Evolutionary conservation across 2,113 vertebrate species (phyloP), one percentile per base, ranked within the genome.

Genomic region (Caretta caretta): DNA sequence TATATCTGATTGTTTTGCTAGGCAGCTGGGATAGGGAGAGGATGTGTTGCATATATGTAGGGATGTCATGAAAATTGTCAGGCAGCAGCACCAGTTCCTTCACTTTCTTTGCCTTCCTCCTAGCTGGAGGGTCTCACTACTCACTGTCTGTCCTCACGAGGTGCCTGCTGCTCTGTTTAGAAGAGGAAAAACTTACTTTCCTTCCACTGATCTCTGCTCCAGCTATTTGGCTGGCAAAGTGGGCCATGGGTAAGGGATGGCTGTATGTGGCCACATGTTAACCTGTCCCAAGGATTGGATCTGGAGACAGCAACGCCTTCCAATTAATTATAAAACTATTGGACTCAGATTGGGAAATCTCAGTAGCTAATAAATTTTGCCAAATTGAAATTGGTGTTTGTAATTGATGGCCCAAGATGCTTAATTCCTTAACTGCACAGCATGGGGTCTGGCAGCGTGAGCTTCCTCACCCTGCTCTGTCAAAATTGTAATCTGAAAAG

Each of bases 291-390:
- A 50, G 35, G 14, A 65, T 8, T 69, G 50, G 65, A 24, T 81
- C 27, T 87, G 46, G 80, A 54, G 81, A 57, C 56, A 35, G n/a
- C 6, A 19, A 9, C 8, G 50, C n/a, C 75, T 95, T 22, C 38
- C 78, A 20, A 10, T 1, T 51, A 7, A 62, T 2, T 11, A 1
- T 53, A 49, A 84, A 93, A 38, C 53, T 56, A 0, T 7, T 38
- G 2, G 46, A n/a, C 1, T 0, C 0, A 0, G 29, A 22, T 25
- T n/a, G 24, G 1, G 6, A 69, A 93, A 85, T 5, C 24, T 90
- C 31, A 22, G 27, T 16, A 13, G 17, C 24, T 31, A 31, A 19
- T 0, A 0, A 13, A 16, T 72, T 83, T 53, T 75, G 76, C n/a
- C 27, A 53, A 72, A 20, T n/a, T 84, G 10, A 84, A 94, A 84